Conservation (phyloP, 2,113 vertebrate species). For the Peromyscus leucopus region DNA sequence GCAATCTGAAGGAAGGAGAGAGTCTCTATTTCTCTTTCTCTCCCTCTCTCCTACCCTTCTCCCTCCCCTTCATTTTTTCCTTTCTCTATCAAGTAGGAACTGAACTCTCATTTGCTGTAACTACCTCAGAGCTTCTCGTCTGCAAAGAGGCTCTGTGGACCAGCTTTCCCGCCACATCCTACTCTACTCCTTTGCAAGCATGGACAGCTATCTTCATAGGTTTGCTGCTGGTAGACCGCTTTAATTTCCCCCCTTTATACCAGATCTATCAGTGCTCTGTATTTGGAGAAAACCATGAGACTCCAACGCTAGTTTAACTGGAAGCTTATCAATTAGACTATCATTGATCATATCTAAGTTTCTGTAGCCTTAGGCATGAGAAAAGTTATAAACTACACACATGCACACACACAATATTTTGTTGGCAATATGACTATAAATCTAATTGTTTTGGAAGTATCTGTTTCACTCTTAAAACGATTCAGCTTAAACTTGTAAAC, state of each 20-base stretch:
- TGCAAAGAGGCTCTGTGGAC: background rate
- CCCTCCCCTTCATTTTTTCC: background rate
- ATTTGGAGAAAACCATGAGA: background rate
- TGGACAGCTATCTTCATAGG: background rate
- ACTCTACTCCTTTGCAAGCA: background rate
- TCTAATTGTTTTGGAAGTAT: background rate
- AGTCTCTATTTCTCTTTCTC: background rate
- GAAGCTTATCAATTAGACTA: background rate
- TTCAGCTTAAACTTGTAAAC: background rate
- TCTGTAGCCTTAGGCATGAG: background rate
- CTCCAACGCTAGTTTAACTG: background rate
- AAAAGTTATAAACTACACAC: background rate
- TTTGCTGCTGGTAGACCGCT: background rate
- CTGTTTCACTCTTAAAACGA: background rate
- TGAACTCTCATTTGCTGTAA: background rate
- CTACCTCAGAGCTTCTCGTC: background rate
- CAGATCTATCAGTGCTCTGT: background rate
- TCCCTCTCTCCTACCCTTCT: background rate
- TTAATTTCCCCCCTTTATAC: background rate
- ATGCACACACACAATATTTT: background rate
- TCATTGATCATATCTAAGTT: background rate
- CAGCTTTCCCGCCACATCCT: background rate
- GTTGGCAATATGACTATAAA: background rate
- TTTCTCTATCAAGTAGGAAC: background rate
- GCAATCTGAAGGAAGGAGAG: background rate